A percentile compares a stretch with the other conserved stretches of the same genome.
phyloP scores from a whole-genome alignment of 1,140 invertebrate genomes.

The Penaeus chinensis region DNA sequence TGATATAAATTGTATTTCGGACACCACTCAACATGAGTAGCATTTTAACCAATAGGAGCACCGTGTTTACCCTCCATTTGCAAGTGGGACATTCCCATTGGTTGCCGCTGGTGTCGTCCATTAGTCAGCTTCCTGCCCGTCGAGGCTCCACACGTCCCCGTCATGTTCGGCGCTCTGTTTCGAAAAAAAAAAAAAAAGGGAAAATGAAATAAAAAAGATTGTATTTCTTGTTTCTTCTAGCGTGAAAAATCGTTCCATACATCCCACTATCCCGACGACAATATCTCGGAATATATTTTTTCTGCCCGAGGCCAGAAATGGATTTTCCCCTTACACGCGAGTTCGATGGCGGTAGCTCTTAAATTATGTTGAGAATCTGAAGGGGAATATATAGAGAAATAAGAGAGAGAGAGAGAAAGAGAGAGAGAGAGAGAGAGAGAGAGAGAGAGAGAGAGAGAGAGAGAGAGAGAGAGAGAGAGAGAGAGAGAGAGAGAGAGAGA shows the following conservation, averaged over 20 bases:
- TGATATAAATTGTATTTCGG: conserved; percentile 29
- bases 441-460: conserved; percentile 20
- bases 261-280: no score
- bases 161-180: not conserved
- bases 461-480: no score
- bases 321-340: no score
- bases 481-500: conserved; percentile 3
- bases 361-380: no score
- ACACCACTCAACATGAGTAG: not conserved
- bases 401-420: not conserved
- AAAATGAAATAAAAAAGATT: not conserved
- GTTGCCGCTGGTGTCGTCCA: conserved; percentile 51
- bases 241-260: no score
- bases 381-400: no score
- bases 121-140: conserved; percentile 43
- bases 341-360: no score
- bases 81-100: conserved; percentile 44
- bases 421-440: conserved; percentile 22
- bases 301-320: no score
- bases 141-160: conserved; percentile 3
- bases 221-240: no score
- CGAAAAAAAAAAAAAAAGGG: not conserved
- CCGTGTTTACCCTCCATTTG: conserved; percentile 49
- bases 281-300: no score
- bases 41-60: conserved; percentile 48